Evolutionary conservation across 2,797 vertebrate species (phyloP).

Genomic region (Kryptopterus vitreolus): DNA sequence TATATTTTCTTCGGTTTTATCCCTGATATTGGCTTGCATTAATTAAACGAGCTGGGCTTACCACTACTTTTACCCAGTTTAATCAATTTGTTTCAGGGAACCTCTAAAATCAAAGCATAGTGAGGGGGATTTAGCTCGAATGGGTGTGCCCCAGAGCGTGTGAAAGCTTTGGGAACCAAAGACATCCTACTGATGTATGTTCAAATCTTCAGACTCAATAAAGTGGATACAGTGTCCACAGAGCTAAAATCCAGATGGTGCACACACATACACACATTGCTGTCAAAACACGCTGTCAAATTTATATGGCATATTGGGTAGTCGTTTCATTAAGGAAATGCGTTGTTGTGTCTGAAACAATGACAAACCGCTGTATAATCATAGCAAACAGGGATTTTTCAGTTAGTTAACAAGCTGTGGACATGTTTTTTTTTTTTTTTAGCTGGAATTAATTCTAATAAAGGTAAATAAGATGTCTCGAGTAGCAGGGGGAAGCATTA

Average conservation of each 20-base stretch:
- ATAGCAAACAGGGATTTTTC: constrained; percentile 10
- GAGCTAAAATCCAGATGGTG: constrained; percentile 39
- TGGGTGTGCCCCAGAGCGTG: constrained; percentile 37
- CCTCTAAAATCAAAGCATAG: constrained; percentile 49
- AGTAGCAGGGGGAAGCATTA: constrained; percentile 10
- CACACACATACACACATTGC: constrained; percentile 25
- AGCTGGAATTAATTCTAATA: not conserved
- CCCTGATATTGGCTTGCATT: constrained; percentile 48
- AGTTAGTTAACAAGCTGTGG: constrained; percentile 4
- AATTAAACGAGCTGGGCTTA: constrained; percentile 41
- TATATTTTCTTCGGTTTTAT: constrained; percentile 53
- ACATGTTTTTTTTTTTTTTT: constrained; percentile 9
- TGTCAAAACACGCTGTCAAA: constrained; percentile 27
- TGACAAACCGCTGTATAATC: constrained; percentile 28
- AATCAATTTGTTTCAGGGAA: constrained; percentile 60
- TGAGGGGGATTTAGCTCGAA: constrained; percentile 31
- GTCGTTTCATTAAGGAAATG: constrained; percentile 27
- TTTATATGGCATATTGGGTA: constrained; percentile 35
- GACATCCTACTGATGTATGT: constrained; percentile 43
- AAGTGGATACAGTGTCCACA: constrained; percentile 37
- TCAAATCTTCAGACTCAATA: constrained; percentile 29
- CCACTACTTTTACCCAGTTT: constrained; percentile 59
- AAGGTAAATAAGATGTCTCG: constrained; percentile 22
- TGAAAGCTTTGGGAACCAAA: constrained; percentile 41
- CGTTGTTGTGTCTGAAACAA: constrained; percentile 22